Percentiles rank a stretch among this genome's conserved stretches.
Conservation (phyloP, 2,888 invertebrate genomes). For the Scrobipalpa costella region DNA sequence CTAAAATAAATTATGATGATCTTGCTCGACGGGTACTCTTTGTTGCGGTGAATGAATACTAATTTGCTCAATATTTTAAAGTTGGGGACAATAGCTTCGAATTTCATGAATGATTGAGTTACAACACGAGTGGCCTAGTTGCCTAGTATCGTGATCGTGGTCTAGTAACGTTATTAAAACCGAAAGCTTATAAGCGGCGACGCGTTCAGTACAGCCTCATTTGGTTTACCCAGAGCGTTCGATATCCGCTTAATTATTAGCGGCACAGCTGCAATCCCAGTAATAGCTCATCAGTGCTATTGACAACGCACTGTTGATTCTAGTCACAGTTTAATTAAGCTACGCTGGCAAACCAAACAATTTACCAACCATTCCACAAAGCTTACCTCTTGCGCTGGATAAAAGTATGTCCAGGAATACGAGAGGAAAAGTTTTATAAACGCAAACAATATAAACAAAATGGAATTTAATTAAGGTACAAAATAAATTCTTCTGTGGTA, state of each 20-base stretch:
- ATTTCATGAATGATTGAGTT: not conserved
- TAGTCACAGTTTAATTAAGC: not conserved
- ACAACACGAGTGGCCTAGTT: not conserved
- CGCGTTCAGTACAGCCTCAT: constrained; percentile 2
- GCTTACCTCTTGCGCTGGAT: not conserved
- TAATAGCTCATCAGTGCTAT: constrained; percentile 1
- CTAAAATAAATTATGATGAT: constrained; percentile 13
- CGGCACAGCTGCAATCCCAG: not conserved
- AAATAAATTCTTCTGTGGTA: constrained; percentile 7
- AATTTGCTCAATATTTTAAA: not conserved
- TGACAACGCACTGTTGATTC: not conserved
- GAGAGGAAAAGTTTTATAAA: not conserved
- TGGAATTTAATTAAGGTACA: constrained; percentile 11
- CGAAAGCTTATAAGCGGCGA: not conserved
- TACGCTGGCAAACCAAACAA: not conserved
- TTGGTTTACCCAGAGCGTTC: constrained; percentile 2
- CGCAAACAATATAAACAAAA: constrained; percentile 12
- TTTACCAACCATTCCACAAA: not conserved
- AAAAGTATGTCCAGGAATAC: not conserved
- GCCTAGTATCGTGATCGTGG: not conserved
- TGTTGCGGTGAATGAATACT: not conserved
- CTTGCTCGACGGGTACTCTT: not conserved
- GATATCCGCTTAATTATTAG: constrained; percentile 6
- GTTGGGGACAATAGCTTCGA: not conserved
- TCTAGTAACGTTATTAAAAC: not conserved